These are phyloP conservation scores for Cabera pusaria DNA, from an alignment of 2,888 invertebrate species.

Conservation along the genomic window DNA sequence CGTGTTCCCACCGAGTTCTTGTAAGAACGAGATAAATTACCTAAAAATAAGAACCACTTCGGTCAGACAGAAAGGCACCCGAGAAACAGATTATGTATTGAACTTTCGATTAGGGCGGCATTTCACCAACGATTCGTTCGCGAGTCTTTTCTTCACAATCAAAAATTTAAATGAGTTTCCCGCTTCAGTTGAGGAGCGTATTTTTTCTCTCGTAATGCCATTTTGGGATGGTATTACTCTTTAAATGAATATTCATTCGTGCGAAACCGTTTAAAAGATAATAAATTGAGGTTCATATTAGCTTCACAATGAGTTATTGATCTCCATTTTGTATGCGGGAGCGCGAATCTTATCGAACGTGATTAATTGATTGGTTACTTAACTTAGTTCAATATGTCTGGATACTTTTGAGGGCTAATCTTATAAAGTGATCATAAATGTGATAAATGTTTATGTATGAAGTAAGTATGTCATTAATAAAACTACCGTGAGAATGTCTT, in stretches of 20 bases:
- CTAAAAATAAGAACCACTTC: conserved; percentile 3
- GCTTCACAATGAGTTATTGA: conserved; percentile 69
- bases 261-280: conserved; percentile 79
- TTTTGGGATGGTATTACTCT: conserved; percentile 74
- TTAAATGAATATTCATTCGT: conserved; percentile 80
- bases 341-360: too few relatives aligned
- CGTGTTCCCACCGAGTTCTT: conserved; percentile 46
- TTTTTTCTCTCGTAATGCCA: conserved; percentile 72
- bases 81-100: conserved; percentile 53
- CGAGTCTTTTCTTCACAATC: conserved; percentile 65
- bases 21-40: conserved; percentile 43
- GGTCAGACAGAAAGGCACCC: conserved; percentile 27
- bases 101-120: conserved; percentile 55
- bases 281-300: conserved; percentile 78
- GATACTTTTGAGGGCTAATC: too few relatives aligned
- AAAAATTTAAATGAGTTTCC: conserved; percentile 79
- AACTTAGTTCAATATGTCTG: too few relatives aligned
- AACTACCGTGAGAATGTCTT: too few relatives aligned
- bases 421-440: too few relatives aligned
- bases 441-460: too few relatives aligned
- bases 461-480: too few relatives aligned
- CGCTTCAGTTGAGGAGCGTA: conserved; percentile 57
- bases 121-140: conserved; percentile 48
- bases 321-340: conserved; percentile 57
- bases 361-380: too few relatives aligned